Evolutionary conservation across 2,888 invertebrate species (phyloP).

Genomic region (Ditula angustiorana): DNA sequence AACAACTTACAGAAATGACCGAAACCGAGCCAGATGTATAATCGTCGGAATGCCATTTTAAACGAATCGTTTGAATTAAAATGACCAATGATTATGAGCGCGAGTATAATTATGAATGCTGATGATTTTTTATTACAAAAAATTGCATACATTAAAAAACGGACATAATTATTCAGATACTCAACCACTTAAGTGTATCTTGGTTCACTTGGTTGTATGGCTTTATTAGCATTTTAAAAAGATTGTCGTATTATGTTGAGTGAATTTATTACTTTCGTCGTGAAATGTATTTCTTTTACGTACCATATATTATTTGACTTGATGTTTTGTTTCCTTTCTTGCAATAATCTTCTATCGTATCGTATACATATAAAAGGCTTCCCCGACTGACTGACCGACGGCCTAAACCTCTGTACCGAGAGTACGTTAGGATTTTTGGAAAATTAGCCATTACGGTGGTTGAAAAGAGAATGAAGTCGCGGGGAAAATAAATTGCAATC

Average conservation of each 20-base stretch:
- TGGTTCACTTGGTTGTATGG: neutral
- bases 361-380: too few relatives aligned
- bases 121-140: slow-evolving; percentile 22
- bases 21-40: neutral
- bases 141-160: slow-evolving; percentile 19
- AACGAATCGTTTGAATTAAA: slow-evolving; percentile 24
- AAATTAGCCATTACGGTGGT: too few relatives aligned
- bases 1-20: slow-evolving; percentile 20
- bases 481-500: too few relatives aligned
- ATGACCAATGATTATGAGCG: slow-evolving; percentile 22
- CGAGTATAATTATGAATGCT: slow-evolving; percentile 16
- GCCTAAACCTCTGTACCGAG: too few relatives aligned
- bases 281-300: neutral
- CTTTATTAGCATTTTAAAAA: slow-evolving; percentile 12
- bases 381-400: too few relatives aligned
- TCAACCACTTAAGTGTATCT: slow-evolving; percentile 3
- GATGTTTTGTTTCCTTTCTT: too few relatives aligned
- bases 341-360: too few relatives aligned
- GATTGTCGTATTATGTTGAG: neutral
- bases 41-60: slow-evolving; percentile 19
- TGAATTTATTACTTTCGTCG: neutral
- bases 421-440: too few relatives aligned
- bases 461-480: too few relatives aligned
- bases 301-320: too few relatives aligned
- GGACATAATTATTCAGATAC: slow-evolving; percentile 22